phyloP scores from a whole-genome alignment of 2,113 vertebrate species.

The Tyto alba region DNA sequence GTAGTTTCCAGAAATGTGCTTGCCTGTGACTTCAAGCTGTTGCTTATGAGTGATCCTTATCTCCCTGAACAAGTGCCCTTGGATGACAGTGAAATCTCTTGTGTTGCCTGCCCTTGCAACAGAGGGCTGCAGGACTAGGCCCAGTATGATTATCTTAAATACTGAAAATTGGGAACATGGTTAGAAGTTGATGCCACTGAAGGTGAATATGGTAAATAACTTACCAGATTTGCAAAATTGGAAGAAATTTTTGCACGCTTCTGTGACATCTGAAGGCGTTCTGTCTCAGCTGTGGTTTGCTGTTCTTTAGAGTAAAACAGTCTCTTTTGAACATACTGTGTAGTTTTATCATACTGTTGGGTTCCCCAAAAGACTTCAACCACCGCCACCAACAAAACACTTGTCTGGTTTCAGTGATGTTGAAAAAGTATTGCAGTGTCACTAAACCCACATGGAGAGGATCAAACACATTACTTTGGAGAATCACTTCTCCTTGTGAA shows the following conservation, averaged over 20 bases:
- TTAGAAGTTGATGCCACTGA: background rate
- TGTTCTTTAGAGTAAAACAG: background rate
- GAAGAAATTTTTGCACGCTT: background rate
- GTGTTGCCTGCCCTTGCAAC: background rate
- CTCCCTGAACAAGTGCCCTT: background rate
- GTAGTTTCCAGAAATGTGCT: background rate
- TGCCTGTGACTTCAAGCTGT: background rate
- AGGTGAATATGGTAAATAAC: background rate
- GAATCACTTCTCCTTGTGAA: background rate
- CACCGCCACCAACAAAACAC: background rate
- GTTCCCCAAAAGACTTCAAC: background rate
- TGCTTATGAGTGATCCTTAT: background rate
- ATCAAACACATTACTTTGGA: background rate
- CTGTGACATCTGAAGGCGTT: background rate
- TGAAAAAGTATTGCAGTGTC: background rate
- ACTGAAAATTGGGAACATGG: background rate
- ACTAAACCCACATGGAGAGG: background rate
- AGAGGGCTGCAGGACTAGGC: background rate
- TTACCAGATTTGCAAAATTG: background rate
- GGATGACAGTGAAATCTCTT: background rate
- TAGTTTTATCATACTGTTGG: background rate
- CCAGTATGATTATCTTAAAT: background rate
- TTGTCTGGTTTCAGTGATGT: background rate
- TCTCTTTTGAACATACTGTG: background rate
- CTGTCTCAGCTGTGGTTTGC: background rate